Base-by-base conservation (phyloP, 2,113 vertebrate species). In the Larimichthys polyactis region DNA sequence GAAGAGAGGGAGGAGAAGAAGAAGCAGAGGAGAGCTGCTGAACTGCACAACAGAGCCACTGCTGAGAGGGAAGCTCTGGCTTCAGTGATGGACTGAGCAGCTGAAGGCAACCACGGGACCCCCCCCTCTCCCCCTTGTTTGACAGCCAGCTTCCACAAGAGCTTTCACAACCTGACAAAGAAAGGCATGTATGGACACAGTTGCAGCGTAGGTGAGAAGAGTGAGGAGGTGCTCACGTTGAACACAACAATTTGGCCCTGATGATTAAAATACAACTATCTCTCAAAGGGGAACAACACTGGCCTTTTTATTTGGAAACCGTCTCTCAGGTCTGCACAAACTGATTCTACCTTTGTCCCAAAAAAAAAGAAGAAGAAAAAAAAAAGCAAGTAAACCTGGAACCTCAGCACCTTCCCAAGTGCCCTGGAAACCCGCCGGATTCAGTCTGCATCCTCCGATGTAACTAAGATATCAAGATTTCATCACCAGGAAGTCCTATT, bases 61-160 rank as follows among this genome's bases (percentile, higher is more conserved):
- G 80, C 84, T 81, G 74, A 62, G 0, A 67, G 91, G 62, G 64
- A 59, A 76, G 90, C 72, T 71, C 46, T 60, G 79, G 82, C 83
- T 58, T 63, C 86, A 79, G 85, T 89, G 88, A 89, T 90, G 90
- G 91, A 94, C 84, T 94, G 93, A 94, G 52, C 88, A 94, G 57
- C 88, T 74, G 81, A 51, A 83, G 88, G 79, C 71, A 40, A 40
- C 36, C 62, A 77, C 63, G 40, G 75, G 76, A 80, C 70, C 24
- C 58, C 40, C 36, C 36, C 36, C 36, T 9, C 27, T 27, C 27
- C 27, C 27, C 36, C 36, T 40, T 40, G 36, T 55, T 55, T 81
- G 76, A 83, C 73, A 70, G 68, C 16, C 71, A 36, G 73, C 62
- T 70, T 75, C 24, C 27, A 51, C 51, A 5, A 67, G 20, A 86